Base-by-base conservation (phyloP, 1,140 invertebrate species). In the Orius laevigatus region DNA sequence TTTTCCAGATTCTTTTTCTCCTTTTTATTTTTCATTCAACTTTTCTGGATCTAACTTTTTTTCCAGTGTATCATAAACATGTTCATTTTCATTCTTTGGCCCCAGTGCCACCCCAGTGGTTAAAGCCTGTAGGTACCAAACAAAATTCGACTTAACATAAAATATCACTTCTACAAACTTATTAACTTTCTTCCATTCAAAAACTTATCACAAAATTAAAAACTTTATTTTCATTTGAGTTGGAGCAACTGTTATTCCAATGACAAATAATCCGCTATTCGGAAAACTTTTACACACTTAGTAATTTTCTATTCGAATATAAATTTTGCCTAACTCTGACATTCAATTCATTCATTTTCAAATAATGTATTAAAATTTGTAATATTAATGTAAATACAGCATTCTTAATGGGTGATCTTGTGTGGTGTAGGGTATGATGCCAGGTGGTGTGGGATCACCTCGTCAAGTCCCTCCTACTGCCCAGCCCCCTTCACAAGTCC, bases 401-500 rank as follows among this genome's bases (percentile, higher is more conserved):
- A 19, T 42, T 12, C 19, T 45, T 16, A 16, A 20, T 4, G 15
- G 14, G 12, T 46, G 49, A 33, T 36, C 19, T 14, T 34, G 16
- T 32, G 33, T 49, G 56, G 41, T 40, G 46, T 39, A 49, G 53
- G 49, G 41, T 11, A 51, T 46, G 50, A 39, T 48, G 38, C 34
- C 35, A 33, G 34, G 42, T 49, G 40, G 44, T 25, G 46, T 50
- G 46, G 55, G 53, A 20, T 49, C 53, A 44, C 55, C 55, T 6
- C 34, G 50, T 31, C 55, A 57, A 34, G 50, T 49, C 1, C 46
- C 42, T 16, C 52, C 47, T 6, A 46, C 41, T 15, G 20, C 41
- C 15, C 49, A 38, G 42, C 49, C 50, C 16, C 50, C 34, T 10
- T 49, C 43, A 25, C 58, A 25, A 25, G 25, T 25, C 25, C 25